phyloP scores from a whole-genome alignment of 2,888 invertebrate genomes.

The Drosophila putrida region DNA sequence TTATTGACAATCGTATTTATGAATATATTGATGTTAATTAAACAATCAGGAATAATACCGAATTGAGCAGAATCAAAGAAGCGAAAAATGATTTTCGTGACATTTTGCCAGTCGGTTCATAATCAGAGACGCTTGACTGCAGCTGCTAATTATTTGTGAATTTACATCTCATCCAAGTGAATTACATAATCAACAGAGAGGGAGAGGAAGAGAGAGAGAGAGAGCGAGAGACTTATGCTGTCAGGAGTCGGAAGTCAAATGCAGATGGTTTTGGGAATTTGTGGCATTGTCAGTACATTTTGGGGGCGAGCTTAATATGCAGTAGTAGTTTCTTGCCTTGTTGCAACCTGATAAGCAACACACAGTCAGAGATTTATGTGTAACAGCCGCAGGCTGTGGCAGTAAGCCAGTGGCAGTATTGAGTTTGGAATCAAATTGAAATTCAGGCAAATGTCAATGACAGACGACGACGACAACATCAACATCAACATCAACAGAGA shows the following conservation, averaged over 20 bases:
- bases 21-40: slow-evolving; percentile 39
- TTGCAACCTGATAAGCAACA: slow-evolving; percentile 10
- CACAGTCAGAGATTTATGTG: slow-evolving; percentile 71
- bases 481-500: not conserved
- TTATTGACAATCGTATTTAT: not conserved
- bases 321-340: slow-evolving; percentile 1
- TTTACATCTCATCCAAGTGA: slow-evolving; percentile 27
- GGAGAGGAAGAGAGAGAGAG: not conserved
- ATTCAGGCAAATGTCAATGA: slow-evolving; percentile 79
- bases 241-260: slow-evolving; percentile 1
- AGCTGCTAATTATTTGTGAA: slow-evolving; percentile 65
- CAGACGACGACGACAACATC: slow-evolving; percentile 36
- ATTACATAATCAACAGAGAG: slow-evolving; percentile 21
- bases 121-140: slow-evolving; percentile 50
- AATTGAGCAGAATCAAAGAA: slow-evolving; percentile 55
- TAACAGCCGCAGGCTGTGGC: slow-evolving; percentile 23
- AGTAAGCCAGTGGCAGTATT: slow-evolving; percentile 56
- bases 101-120: slow-evolving; percentile 31
- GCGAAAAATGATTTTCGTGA: slow-evolving; percentile 33
- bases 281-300: slow-evolving; percentile 17
- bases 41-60: slow-evolving; percentile 30
- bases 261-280: slow-evolving; percentile 18
- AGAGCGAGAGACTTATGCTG: not conserved
- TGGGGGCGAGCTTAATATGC: slow-evolving; percentile 1
- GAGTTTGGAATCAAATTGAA: slow-evolving; percentile 68